Evolutionary conservation across 2,888 invertebrate genomes (phyloP).

Genomic region (Gasteruption jaculator): DNA sequence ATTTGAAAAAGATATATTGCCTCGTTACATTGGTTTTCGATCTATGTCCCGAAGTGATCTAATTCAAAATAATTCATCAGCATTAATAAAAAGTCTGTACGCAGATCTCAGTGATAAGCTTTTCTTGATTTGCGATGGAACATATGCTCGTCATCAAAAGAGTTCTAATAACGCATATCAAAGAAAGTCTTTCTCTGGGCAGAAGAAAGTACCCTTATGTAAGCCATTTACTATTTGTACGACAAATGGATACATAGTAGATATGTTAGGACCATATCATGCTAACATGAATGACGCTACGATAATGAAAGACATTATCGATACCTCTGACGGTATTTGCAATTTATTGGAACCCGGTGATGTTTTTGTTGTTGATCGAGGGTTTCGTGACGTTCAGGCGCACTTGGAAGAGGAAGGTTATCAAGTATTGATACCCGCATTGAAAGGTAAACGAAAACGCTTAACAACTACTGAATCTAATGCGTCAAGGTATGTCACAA

Average conservation of each 20-base stretch:
- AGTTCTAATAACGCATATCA: conserved; percentile 19
- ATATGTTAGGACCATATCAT: conserved; percentile 24
- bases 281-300: conserved; percentile 25
- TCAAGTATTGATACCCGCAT: conserved; percentile 29
- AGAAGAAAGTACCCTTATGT: conserved; percentile 25
- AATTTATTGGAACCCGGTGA: conserved; percentile 21
- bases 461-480: conserved; percentile 26
- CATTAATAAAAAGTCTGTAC: conserved; percentile 4
- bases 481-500: conserved; percentile 26
- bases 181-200: conserved; percentile 20
- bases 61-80: conserved; percentile 12
- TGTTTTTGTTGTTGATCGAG: conserved; percentile 25
- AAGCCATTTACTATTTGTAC: conserved; percentile 28
- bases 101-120: conserved; percentile 5
- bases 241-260: conserved; percentile 23
- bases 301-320: conserved; percentile 22
- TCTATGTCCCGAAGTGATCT: conserved; percentile 10
- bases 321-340: conserved; percentile 19
- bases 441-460: conserved; percentile 27
- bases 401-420: conserved; percentile 18
- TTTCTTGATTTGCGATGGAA: conserved; percentile 16
- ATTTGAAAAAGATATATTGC: too few relatives aligned
- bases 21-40: too few relatives aligned
- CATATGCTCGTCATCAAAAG: conserved; percentile 18
- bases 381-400: conserved; percentile 24